phyloP scores from a whole-genome alignment of 2,113 vertebrate genomes.

The Nycticebus coucang region DNA sequence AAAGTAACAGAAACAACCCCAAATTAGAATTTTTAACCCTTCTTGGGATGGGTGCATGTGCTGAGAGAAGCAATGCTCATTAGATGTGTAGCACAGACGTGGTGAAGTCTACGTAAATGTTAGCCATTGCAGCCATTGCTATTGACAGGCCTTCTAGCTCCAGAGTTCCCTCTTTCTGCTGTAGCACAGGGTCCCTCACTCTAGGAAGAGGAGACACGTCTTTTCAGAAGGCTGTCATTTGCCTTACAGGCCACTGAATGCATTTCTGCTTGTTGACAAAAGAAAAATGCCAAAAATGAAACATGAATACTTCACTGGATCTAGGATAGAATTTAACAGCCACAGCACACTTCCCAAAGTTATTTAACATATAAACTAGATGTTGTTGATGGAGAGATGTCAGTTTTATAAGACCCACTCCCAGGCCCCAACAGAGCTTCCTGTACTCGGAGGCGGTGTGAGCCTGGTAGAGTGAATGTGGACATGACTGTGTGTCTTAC shows the following conservation, averaged over 20 bases:
- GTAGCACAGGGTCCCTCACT: neutral
- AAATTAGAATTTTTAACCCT: slow-evolving; percentile 68
- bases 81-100: neutral
- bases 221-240: neutral
- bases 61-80: neutral
- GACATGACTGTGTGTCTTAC: neutral
- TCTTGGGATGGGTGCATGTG: no score
- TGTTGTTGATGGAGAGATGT: neutral
- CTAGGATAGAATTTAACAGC: neutral
- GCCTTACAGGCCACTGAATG: neutral
- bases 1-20: slow-evolving; percentile 45
- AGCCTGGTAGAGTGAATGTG: neutral
- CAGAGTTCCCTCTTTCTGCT: neutral
- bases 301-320: neutral
- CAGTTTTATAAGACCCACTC: neutral
- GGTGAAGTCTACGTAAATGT: neutral
- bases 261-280: neutral
- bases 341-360: neutral
- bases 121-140: neutral
- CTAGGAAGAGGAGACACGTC: neutral
- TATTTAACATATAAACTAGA: neutral
- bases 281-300: slow-evolving; percentile 20
- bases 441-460: neutral
- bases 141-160: neutral
- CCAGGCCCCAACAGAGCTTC: neutral